Base-by-base conservation (phyloP, 1,140 invertebrate genomes). In the Limonius californicus region DNA sequence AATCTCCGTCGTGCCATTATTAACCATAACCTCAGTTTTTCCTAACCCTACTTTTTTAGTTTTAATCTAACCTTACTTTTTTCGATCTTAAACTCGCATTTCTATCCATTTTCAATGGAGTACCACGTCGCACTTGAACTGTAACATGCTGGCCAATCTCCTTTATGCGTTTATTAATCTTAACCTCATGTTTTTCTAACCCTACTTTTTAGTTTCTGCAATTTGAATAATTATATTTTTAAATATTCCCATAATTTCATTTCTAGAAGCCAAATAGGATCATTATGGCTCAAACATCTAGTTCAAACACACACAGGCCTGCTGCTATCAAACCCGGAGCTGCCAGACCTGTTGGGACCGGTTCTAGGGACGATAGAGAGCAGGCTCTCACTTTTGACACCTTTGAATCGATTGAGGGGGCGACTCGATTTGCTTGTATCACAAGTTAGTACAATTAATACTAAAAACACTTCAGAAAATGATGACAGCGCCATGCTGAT, bases 261-360 rank as follows among this genome's bases (percentile, higher is more conserved):
- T 76, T 76, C 54, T 70, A 87, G 85, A 68, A 82, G 84, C 64
- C 79, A 82, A 71, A 81, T 80, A 61, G 84, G 82, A 2, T 68
- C 83, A 1, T 75, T 78, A 35, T 89, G 87, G 87, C 65, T 89
- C 20, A 80, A 83, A 68, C 66, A 75, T 54, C 69, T 88, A 23
- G 68, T 86, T n/a, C 74, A 79, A 57, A 79, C 80, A 11, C 86
- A 89, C 70, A 80, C 85, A 0, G 83, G 83, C 57, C 80, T 87
- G 54, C 67, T 89, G 14, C 79, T 87, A 54, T 80, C 82, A 0
- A 83, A 84, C 73, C 80, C 83, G 9, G 77, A 81, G 42, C 68
- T 82, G 20, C 72, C 75, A 1, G 81, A 83, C n/a, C 59, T 81
- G 18, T 74, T 89, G 32, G 76, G 78, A 27, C 80, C 85, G 3